Conservation (phyloP, 2,888 invertebrate species). For the Amphimallon solstitiale region DNA sequence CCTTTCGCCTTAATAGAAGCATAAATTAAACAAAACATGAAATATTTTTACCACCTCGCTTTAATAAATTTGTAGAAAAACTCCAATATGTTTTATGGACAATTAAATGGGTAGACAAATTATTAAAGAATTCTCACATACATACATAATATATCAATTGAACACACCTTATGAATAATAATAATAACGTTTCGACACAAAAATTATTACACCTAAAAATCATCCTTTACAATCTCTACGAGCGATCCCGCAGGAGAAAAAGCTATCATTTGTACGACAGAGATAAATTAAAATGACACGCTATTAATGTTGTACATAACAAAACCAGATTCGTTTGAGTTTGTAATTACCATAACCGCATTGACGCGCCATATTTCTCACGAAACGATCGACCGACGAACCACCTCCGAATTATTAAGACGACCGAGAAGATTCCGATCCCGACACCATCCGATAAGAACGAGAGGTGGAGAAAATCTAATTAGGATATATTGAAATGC, state of each 20-base stretch:
- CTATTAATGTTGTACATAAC: conserved; percentile 10
- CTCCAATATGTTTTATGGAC: too few relatives aligned
- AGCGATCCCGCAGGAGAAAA: not conserved
- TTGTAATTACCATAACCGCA: conserved; percentile 30
- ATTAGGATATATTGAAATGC: not conserved
- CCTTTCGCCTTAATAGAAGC: too few relatives aligned
- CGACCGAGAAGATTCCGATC: not conserved
- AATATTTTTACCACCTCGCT: too few relatives aligned
- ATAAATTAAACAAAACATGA: too few relatives aligned
- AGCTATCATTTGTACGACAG: not conserved
- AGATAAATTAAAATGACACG: conserved; percentile 26
- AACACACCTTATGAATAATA: too few relatives aligned
- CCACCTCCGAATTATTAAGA: not conserved
- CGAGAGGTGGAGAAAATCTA: conserved; percentile 4
- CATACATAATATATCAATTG: too few relatives aligned
- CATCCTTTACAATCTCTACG: not conserved
- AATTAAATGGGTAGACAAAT: too few relatives aligned
- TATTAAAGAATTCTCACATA: too few relatives aligned
- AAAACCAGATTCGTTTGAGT: not conserved
- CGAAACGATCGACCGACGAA: not conserved
- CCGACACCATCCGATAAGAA: conserved; percentile 2
- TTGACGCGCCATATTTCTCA: conserved; percentile 20
- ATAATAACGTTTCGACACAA: too few relatives aligned
- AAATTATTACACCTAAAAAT: too few relatives aligned
- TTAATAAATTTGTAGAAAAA: too few relatives aligned